Evolutionary conservation across 2,888 invertebrate genomes (phyloP).

Genomic region (Parelbella ahira): DNA sequence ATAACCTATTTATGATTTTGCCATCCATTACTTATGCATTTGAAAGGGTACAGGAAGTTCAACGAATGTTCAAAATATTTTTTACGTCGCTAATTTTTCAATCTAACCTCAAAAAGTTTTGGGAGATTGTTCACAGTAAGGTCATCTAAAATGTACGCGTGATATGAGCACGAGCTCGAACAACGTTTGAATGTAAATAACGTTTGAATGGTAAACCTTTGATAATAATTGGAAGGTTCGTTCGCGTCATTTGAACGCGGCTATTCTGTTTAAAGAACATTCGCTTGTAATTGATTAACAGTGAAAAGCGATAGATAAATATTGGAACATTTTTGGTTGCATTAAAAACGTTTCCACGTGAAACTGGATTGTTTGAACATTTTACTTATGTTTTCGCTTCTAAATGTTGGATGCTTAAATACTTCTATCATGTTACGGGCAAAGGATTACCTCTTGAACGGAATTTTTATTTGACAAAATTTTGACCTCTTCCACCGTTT

Average conservation of each 20-base stretch:
- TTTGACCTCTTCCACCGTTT: constrained; percentile 1
- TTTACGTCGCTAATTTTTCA: constrained; percentile 3
- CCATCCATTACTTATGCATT: no score
- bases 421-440: no score
- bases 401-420: no score
- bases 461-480: no score
- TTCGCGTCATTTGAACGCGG: constrained; percentile 9
- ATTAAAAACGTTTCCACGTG: not conserved
- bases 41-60: not conserved
- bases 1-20: no score
- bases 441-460: no score
- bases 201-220: constrained; percentile 12
- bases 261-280: constrained; percentile 1
- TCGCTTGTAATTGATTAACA: constrained; percentile 3
- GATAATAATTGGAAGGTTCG: constrained; percentile 13
- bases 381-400: not conserved
- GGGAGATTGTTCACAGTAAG: constrained; percentile 4
- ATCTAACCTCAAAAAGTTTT: constrained; percentile 9
- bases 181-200: constrained; percentile 10
- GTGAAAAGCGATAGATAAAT: not conserved
- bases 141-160: constrained; percentile 3
- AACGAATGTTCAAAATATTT: not conserved
- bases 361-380: no score
- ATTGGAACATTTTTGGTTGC: no score
- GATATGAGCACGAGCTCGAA: constrained; percentile 7